Evolutionary conservation across 92 coral and sea anemone genomes (phyloP), one percentile per base, ranked within the genome.

Genomic region (Paragorgia papillata): DNA sequence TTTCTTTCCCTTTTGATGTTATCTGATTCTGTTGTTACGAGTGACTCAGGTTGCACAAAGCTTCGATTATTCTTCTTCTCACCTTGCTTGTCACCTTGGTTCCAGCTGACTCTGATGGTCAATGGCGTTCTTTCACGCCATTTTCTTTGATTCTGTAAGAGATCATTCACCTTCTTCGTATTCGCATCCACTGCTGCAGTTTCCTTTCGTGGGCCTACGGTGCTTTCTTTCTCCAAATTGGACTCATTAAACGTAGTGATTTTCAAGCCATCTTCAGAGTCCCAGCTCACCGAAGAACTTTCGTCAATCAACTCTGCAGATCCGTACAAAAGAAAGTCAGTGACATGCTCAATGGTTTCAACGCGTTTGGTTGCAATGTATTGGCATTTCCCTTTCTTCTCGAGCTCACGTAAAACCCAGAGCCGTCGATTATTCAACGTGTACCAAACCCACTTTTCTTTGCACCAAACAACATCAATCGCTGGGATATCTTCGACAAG

Each of bases 381-480:
- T 40, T 32, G 74, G 55, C 92, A 85, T 35, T 82, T 69, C 34
- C 97, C 97, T 24, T 67, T 51, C 76, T 91, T 95, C 51, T 95
- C 99, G 15, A 95, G 86, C 85, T 91, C 87, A 73, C 85, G 85
- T 37, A 95, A 87, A 2, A 95, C 99, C 99, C 99, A 95, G 15
- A 95, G 90, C 24, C 99, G 70, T 28, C 99, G 85, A 73, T 87
- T 91, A 55, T 91, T 87, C 14, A 89, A 26, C 0, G 99, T 95
- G 57, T 91, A 95, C 99, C 99, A 95, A 57, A 86, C 88, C 91
- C 97, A 91, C 41, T 89, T 87, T 81, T 95, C 90, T 7, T 84
- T 74, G 62, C 85, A 89, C 86, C 95, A 95, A 22, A 95, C 94
- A 12, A 95, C 94, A 51, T 95, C 96, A 3, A 95, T 86, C 6